These are phyloP conservation scores for Peromyscus maniculatus DNA, from an alignment of 2,113 vertebrate species.

Conservation along the genomic window DNA sequence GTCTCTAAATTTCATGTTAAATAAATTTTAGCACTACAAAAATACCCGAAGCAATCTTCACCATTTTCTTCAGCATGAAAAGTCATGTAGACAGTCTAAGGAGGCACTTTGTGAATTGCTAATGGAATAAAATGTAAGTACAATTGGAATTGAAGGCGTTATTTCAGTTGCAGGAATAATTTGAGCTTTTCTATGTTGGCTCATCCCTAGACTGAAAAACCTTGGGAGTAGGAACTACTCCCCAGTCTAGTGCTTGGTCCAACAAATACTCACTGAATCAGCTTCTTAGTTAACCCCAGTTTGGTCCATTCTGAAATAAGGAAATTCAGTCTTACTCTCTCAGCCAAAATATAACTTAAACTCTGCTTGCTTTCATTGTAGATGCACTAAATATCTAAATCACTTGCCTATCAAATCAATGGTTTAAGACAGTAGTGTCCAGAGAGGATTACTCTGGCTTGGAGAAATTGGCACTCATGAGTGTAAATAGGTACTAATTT, in stretches of 20 bases:
- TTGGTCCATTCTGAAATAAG: constrained; percentile 43
- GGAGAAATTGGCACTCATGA: neutral
- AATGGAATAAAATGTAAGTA: constrained; percentile 66
- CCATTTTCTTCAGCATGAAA: constrained; percentile 84
- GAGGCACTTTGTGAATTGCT: constrained; percentile 61
- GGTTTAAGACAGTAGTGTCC: neutral
- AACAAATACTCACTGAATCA: constrained; percentile 7
- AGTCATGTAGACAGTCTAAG: constrained; percentile 64
- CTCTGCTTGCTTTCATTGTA: neutral
- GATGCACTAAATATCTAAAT: neutral
- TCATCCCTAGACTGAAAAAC: constrained; percentile 24
- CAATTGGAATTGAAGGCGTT: constrained; percentile 59
- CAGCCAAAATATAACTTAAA: constrained; percentile 34
- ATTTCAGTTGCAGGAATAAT: constrained; percentile 50
- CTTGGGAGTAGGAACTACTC: neutral
- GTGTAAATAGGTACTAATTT: constrained; percentile 6
- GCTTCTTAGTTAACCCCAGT: constrained; percentile 18
- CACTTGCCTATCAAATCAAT: constrained; percentile 35
- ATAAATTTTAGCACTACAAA: constrained; percentile 81
- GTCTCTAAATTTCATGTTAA: constrained; percentile 82
- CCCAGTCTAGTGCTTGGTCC: neutral
- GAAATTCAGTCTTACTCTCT: constrained; percentile 4
- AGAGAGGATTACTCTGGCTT: neutral
- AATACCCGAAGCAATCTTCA: constrained; percentile 84
- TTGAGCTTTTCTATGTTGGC: constrained; percentile 2